Base-by-base conservation (phyloP, 2,888 invertebrate genomes). In the Hypena proboscidalis region DNA sequence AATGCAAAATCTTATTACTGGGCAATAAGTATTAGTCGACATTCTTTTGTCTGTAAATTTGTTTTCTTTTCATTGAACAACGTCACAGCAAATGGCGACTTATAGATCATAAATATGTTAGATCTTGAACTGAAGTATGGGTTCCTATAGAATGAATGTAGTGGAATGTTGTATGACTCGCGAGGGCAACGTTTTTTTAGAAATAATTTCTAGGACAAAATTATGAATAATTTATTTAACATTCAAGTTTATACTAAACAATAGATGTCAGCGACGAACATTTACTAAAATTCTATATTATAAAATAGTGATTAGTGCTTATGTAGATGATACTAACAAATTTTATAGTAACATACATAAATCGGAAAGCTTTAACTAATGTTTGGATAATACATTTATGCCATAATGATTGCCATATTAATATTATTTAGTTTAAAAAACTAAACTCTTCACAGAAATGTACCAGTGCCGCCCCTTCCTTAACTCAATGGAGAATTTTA, bases 101-200 rank as follows among this genome's bases (percentile, higher is more conserved):
- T 38, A 39, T 58, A 66, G 74, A 73, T 75, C 70, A 58, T 51
- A n/a, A n/a, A n/a, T n/a, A 46, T 65, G 64, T 66, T 63, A 70
- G 85, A 86, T 88, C 85, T 77, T 79, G 87, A 79, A 90, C 89
- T 90, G 89, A 89, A 70, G 73, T 74, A 72, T 77, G 75, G 80
- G 89, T 90, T 89, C 89, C 89, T 89, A 89, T 88, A 80, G 71
- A 77, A 74, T 83, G 80, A 83, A 77, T 80, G 79, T 80, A 80
- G 76, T 76, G 68, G 69, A 77, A 70, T 59, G 64, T 68, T 67
- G 56, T 73, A 61, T 66, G 59, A 67, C 62, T 72, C 59, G 49
- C 47, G 52, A 60, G 43, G 51, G 62, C 71, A 74, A 66, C 67
- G 58, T 59, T 70, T 57, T 38, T 67, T 70, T 77, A 76, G 66